phyloP scores from a whole-genome alignment of 2,113 vertebrate genomes.

The Mesoclemmys tuberculata region DNA sequence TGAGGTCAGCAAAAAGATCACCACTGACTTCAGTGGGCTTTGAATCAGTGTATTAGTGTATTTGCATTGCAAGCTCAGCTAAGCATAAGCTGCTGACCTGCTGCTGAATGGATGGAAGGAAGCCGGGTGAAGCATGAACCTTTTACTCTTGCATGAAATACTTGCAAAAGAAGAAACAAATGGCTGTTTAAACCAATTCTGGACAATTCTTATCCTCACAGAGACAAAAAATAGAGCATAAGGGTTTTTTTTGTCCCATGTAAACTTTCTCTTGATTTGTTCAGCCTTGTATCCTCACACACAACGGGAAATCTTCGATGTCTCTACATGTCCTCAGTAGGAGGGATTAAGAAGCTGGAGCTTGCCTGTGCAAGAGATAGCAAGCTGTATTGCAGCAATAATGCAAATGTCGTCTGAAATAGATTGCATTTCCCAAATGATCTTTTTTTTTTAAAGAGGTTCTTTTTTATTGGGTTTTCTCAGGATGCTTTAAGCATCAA shows the following conservation, averaged over 20 bases:
- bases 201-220: not conserved
- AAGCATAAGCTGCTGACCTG: too few species aligned
- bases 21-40: too few species aligned
- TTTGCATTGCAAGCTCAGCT: too few species aligned
- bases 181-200: not conserved
- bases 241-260: not conserved
- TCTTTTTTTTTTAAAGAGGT: not conserved
- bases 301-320: not conserved
- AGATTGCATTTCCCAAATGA: not conserved
- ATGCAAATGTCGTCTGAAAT: not conserved
- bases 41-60: too few species aligned
- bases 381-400: not conserved
- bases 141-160: not conserved
- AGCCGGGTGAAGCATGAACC: not conserved
- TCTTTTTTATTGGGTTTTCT: not conserved
- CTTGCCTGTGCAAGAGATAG: not conserved
- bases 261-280: not conserved
- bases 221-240: too few species aligned
- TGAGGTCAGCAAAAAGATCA: too few species aligned
- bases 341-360: not conserved
- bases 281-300: not conserved
- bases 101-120: not conserved
- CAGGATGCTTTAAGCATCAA: not conserved
- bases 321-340: not conserved
- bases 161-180: not conserved